Base-by-base conservation (phyloP, 2,888 invertebrate species). In the Polietes domitor region DNA sequence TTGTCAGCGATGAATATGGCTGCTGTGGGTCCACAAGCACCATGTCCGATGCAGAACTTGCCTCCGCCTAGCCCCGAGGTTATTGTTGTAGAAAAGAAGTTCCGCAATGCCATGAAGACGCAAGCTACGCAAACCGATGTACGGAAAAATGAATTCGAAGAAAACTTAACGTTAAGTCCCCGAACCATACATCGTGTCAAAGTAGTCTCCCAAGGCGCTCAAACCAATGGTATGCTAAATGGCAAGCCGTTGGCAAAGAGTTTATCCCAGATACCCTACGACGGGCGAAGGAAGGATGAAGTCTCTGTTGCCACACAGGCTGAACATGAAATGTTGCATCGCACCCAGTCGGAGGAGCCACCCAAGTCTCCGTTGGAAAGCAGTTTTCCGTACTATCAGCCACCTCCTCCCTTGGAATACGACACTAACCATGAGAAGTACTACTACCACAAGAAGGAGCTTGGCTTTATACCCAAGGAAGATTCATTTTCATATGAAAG, bases 111-210 rank as follows among this genome's bases (percentile, higher is more conserved):
- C 0, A 97, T 97, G 97, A 96, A 97, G 92, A 97, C 97, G 0
- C 98, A 98, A 93, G 97, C 98, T 17, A 98, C 98, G 4, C 98
- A 98, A 93, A 98, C 98, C 5, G 98, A 98, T 92, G 88, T 97
- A 96, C 26, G 97, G 96, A 94, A 95, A 88, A 95, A 95, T 92
- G 95, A 94, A n/a, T 91, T 94, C 71, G 94, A 96, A n/a, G 95
- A 96, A 5, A 94, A 94, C 87, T 75, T 91, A 73, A 95, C 96
- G 17, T 92, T 97, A 26, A 97, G 97, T 92, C 97, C 97, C 7
- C 93, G 96, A 84, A 96, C 97, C 47, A 95, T 96, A 61, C 96
- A 97, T 91, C 88, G 96, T 94, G 96, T 97, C 21, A 96, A 96
- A 92, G 97, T 97, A 95, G 96, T 97, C 61, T 97, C 97, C 12